A percentile compares a stretch with the other conserved stretches of the same genome.
Conservation (phyloP, 2,113 vertebrate species). For the Brachionichthys hirsutus region DNA sequence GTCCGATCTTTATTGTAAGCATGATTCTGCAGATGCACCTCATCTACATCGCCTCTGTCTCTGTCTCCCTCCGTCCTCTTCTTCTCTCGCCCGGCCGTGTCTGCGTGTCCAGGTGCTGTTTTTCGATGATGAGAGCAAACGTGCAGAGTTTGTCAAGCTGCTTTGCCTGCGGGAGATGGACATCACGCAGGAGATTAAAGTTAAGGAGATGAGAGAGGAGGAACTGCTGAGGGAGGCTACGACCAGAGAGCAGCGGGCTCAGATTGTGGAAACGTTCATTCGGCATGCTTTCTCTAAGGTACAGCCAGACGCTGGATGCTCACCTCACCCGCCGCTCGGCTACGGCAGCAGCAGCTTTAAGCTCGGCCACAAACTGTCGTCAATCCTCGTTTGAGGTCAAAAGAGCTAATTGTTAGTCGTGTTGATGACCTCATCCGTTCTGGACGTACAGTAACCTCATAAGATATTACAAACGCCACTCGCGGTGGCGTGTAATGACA, state of each 20-base stretch:
- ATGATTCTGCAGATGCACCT: conserved; percentile 27
- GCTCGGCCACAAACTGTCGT: conserved; percentile 39
- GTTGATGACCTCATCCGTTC: conserved; percentile 36
- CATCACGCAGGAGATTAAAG: conserved; percentile 51
- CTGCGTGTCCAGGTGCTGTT: conserved; percentile 82
- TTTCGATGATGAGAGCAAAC: conserved; percentile 81
- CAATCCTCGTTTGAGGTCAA: conserved; percentile 46
- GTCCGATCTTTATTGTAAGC: conserved; percentile 12
- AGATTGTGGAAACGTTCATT: conserved; percentile 93
- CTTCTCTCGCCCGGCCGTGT: not conserved
- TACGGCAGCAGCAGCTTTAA: conserved; percentile 21
- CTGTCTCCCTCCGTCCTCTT: conserved; percentile 1
- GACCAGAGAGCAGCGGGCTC: conserved; percentile 85
- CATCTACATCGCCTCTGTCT: conserved; percentile 12
- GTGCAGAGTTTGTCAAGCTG: conserved; percentile 75
- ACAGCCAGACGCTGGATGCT: conserved; percentile 10
- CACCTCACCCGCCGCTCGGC: conserved; percentile 14
- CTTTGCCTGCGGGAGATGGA: conserved; percentile 62
- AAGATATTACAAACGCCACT: conserved; percentile 31
- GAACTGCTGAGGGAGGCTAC: conserved; percentile 84
- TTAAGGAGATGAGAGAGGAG: conserved; percentile 79
- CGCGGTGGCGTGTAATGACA: conserved; percentile 1
- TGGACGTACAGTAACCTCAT: conserved; percentile 19
- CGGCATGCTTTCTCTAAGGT: conserved; percentile 93
- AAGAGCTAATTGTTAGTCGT: conserved; percentile 45